Base-by-base conservation (phyloP, 2,797 vertebrate species). In the Mareca strepera region DNA sequence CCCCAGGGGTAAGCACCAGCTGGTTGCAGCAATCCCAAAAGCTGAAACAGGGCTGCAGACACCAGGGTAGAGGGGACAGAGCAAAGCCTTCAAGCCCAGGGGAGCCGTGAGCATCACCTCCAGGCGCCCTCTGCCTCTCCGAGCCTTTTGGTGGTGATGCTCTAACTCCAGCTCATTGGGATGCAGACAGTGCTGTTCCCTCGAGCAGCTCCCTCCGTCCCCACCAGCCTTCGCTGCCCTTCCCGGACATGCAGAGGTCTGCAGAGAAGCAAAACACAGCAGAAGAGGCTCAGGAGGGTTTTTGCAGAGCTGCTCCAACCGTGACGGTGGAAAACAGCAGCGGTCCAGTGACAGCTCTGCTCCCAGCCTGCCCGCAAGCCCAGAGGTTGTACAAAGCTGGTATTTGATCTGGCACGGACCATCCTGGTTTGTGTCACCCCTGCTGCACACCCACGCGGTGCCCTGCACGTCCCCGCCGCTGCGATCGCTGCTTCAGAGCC, bases 181-280 rank as follows among this genome's bases (percentile, higher is more conserved):
- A 95, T 94, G 91, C 94, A 96, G 95, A 90, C 92, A 46, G 82
- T 22, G 68, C 29, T 52, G 63, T 16, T 95, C 93, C 92, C 93
- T 92, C 73, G 41, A 88, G 74, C 82, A 76, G 73, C 63, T 93
- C 63, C 28, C 59, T 94, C 90, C 13, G 2, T 35, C 63, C 53
- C 50, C 83, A n/a, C 48, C 70, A 77, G 73, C 82, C 68, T 82
- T 74, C 41, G 7, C 82, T 7, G 3, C 52, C 14, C 3, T 53
- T 70, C 53, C 63, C 12, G 6, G 80, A 66, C 59, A 39, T 0
- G 0, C 25, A 44, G 35, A 44, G 64, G n/a, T 33, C 64, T 46
- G 64, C 64, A 46, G 23, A n/a, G 44, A 43, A 41, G 23, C 16
- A 60, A 74, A 86, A 50, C 17, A 35, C 29, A 79, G 35, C 22